These are phyloP conservation scores for Stramonita haemastoma DNA, from an alignment of 2,888 invertebrate species.

Conservation along the genomic window DNA sequence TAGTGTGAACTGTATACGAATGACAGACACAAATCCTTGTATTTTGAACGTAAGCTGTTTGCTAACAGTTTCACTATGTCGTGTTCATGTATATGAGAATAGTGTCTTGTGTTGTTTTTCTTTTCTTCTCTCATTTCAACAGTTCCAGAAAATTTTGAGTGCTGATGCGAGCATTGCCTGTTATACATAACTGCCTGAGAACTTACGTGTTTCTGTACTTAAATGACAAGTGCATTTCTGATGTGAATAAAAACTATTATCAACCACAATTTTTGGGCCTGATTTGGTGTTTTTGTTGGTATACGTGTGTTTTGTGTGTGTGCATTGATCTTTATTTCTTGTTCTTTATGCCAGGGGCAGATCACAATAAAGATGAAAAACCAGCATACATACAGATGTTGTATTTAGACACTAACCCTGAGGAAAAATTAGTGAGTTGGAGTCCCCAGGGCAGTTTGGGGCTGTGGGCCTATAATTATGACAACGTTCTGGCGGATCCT, in stretches of 20 bases:
- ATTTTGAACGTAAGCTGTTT: background rate
- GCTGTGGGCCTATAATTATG: too few relatives aligned
- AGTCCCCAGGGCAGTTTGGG: too few relatives aligned
- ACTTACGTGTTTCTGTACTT: background rate
- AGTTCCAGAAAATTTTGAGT: too few relatives aligned
- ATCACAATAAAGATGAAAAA: too few relatives aligned
- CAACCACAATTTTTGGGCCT: background rate
- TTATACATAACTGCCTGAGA: background rate
- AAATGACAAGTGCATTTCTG: conserved; percentile 11
- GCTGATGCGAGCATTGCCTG: too few relatives aligned
- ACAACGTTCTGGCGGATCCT: too few relatives aligned
- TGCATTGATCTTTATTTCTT: too few relatives aligned
- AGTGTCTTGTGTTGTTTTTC: background rate
- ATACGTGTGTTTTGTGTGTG: background rate
- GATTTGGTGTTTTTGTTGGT: background rate
- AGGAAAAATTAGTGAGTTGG: too few relatives aligned
- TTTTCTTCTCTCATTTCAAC: background rate
- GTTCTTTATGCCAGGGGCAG: too few relatives aligned
- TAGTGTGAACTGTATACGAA: too few relatives aligned
- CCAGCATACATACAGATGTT: too few relatives aligned
- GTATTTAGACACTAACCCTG: too few relatives aligned
- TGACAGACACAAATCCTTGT: background rate
- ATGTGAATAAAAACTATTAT: conserved; percentile 8
- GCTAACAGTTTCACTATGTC: background rate
- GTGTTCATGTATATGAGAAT: background rate